Evolutionary conservation across 2,888 invertebrate species (phyloP), one percentile per base, ranked within the genome.

Genomic region (Microctonus aethiopoides): DNA sequence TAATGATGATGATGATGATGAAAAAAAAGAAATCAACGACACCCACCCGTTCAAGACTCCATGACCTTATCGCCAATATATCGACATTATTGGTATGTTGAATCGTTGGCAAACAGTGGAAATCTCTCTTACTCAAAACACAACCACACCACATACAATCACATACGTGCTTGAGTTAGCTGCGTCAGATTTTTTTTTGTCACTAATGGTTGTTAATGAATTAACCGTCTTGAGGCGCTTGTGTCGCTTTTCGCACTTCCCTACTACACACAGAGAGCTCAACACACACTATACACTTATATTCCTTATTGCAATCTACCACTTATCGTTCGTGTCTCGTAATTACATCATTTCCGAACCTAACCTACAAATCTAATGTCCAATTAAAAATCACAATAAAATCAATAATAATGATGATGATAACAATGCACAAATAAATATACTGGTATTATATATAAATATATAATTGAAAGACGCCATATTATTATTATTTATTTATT

Each of bases 61-160:
- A 62, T 56, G 46, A 32, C 60, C 67, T 67, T 72, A 72, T 69
- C 71, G 73, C 71, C 74, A 70, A 72, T 67, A 72, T 70, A 74
- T 62, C 73, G 69, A 76, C 77, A 77, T 77, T 72, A 70, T 76
- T 71, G 64, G 41, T n/a, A n/a, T 67, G 57, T 41, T 56, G 54
- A 59, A 61, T 61, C 65, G 71, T 69, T 63, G 62, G 66, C 46
- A 70, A 41, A 67, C 64, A 63, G 67, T 72, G 52, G 54, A 70
- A 65, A 54, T 46, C 63, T 63, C 63, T 64, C 51, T 59, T 32
- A 46, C 70, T 67, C 57, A 69, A 69, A 64, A 69, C 64, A 69
- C 63, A 36, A 69, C 51, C 34, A 39, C 62, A 46, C 46, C 29
- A 29, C 26, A n/a, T 51, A 13, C 32, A 63, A 54, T 51, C 36